Conservation (phyloP, 2,797 vertebrate genomes). For the Myotis findleyi region DNA sequence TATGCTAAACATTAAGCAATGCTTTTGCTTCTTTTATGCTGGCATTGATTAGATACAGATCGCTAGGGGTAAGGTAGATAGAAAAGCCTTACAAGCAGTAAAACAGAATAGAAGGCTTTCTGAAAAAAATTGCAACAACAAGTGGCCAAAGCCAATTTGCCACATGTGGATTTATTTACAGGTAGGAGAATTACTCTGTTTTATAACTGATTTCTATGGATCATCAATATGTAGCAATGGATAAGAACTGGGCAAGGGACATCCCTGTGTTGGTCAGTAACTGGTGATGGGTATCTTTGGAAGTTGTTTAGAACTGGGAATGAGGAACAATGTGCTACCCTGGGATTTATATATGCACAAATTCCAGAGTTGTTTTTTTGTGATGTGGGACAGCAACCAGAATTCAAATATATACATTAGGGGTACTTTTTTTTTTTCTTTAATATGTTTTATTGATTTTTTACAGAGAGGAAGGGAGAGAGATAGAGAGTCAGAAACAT, state of each 20-base stretch:
- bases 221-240: neutral
- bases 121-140: neutral
- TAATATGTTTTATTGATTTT: too few species aligned
- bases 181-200: neutral
- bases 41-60: conserved; percentile 11
- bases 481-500: too few species aligned
- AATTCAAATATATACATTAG: neutral
- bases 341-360: neutral
- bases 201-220: neutral
- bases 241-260: neutral
- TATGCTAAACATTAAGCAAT: conserved; percentile 4
- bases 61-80: neutral
- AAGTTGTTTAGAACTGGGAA: neutral
- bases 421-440: neutral
- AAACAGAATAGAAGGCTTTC: neutral
- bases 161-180: neutral
- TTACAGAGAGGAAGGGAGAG: too few species aligned
- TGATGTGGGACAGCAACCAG: neutral
- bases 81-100: neutral
- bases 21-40: neutral
- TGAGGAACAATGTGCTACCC: neutral
- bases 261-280: too few species aligned
- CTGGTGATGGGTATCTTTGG: neutral
- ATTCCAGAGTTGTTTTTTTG: conserved; percentile 24
- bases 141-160: conserved; percentile 7